A percentile compares a stretch with the other conserved stretches of the same genome.
Conservation (phyloP, 1,140 invertebrate species). For the Heliconius melpomene region DNA sequence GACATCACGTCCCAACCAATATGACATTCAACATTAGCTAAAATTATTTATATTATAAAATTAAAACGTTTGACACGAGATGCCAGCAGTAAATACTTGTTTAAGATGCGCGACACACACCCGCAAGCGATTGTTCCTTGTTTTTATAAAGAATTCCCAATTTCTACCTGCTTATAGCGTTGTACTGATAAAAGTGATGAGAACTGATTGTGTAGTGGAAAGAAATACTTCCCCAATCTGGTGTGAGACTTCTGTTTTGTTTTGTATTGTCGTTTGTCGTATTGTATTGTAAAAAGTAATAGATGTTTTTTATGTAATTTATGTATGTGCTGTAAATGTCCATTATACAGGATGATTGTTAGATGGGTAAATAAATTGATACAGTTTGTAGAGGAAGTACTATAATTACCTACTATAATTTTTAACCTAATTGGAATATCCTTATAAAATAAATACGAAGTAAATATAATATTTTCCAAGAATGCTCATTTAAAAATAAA, state of each 20-base stretch:
- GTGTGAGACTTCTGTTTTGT: neutral
- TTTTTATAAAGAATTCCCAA: slow-evolving; percentile 29
- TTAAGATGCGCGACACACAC: slow-evolving; percentile 32
- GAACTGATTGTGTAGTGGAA: slow-evolving; percentile 16
- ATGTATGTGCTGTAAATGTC: neutral
- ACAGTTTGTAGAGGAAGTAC: too few relatives aligned
- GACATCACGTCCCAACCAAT: neutral
- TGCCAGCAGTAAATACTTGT: slow-evolving; percentile 30
- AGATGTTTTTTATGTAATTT: too few relatives aligned
- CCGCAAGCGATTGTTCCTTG: slow-evolving; percentile 29
- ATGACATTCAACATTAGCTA: neutral
- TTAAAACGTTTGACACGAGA: slow-evolving; percentile 23
- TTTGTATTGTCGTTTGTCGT: neutral
- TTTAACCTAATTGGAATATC: too few relatives aligned
- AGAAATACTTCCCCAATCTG: slow-evolving; percentile 11
- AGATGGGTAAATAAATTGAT: too few relatives aligned
- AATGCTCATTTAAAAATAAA: too few relatives aligned
- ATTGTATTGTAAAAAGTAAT: neutral
- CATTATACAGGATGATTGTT: too few relatives aligned
- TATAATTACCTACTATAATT: too few relatives aligned
- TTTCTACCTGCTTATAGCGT: slow-evolving; percentile 27
- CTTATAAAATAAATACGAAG: too few relatives aligned
- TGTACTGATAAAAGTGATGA: slow-evolving; percentile 23
- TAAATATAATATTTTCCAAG: too few relatives aligned
- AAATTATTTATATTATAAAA: neutral